Percentiles rank a stretch among this genome's conserved stretches.
Conservation (phyloP, 2,113 vertebrate genomes). For the Donacobius atricapilla region DNA sequence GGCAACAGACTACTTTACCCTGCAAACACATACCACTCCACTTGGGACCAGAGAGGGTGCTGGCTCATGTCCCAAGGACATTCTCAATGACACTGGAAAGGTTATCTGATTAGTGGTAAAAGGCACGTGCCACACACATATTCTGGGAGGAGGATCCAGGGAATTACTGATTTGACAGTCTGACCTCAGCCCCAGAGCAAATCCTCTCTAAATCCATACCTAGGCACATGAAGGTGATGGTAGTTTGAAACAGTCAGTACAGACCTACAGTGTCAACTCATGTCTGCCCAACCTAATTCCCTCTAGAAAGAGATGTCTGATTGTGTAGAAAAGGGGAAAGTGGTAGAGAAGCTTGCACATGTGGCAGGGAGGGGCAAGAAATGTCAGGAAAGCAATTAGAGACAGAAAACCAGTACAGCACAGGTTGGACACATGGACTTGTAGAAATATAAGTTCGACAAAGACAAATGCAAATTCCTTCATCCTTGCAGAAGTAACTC, state of each 20-base stretch:
- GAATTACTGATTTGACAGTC: neutral
- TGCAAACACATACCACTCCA: neutral
- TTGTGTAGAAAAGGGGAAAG: neutral
- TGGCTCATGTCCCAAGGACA: neutral
- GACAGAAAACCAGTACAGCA: fast-evolving
- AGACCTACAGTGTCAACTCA: neutral
- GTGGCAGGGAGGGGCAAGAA: neutral
- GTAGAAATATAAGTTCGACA: neutral
- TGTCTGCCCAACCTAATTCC: neutral
- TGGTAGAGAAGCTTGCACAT: neutral
- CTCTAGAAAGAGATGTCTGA: neutral
- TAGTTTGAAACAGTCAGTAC: neutral
- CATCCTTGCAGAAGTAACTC: neutral
- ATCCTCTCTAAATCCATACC: neutral
- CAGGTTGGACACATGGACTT: fast-evolving
- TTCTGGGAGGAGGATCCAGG: neutral
- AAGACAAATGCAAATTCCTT: neutral
- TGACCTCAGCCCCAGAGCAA: neutral
- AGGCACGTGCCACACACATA: neutral
- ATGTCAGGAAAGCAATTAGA: neutral
- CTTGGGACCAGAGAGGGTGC: fast-evolving
- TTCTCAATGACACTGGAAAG: neutral
- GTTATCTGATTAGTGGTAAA: neutral
- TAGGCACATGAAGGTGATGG: neutral
- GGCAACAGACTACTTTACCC: neutral